A percentile compares a stretch with the other conserved stretches of the same genome.
These are phyloP conservation scores for Asteroscopus sphinx DNA, from an alignment of 2,888 invertebrate genomes.

Conservation along the genomic window DNA sequence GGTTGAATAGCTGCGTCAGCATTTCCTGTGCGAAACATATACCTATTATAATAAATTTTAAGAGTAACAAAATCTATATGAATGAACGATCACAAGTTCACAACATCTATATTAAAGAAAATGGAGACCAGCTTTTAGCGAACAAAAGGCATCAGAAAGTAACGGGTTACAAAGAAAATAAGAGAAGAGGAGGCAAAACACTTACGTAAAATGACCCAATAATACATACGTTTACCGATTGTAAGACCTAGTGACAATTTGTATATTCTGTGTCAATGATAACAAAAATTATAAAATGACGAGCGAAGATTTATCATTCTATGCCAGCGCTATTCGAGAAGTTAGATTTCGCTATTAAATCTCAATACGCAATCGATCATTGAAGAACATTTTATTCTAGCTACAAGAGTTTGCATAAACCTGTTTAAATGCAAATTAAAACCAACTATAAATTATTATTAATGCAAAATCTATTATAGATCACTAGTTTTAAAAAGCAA, in stretches of 20 bases:
- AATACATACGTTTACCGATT: slow-evolving; percentile 37
- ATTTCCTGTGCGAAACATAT: slow-evolving; percentile 72
- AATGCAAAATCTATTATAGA: slow-evolving; percentile 8
- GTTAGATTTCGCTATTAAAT: slow-evolving; percentile 22
- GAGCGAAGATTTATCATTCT: not conserved
- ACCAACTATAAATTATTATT: not conserved
- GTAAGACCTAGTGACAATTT: slow-evolving; percentile 47
- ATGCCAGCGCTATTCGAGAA: not conserved
- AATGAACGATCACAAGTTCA: not conserved
- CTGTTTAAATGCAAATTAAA: not conserved
- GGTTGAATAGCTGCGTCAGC: slow-evolving; percentile 80
- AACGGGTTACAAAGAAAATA: slow-evolving; percentile 3
- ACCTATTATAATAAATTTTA: not conserved
- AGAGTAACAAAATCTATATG: not conserved
- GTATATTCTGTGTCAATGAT: slow-evolving; percentile 18
- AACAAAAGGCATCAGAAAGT: not conserved
- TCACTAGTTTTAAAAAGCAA: slow-evolving; percentile 7
- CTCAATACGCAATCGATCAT: not conserved
- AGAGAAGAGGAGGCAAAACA: slow-evolving; percentile 4
- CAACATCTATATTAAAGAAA: not conserved
- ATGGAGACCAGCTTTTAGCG: not conserved
- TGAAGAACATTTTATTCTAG: not conserved
- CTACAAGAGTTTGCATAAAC: not conserved
- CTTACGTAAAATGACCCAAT: slow-evolving; percentile 15
- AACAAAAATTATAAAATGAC: slow-evolving; percentile 5